phyloP scores from a whole-genome alignment of 2,888 invertebrate genomes.

The Xestia ashworthii region DNA sequence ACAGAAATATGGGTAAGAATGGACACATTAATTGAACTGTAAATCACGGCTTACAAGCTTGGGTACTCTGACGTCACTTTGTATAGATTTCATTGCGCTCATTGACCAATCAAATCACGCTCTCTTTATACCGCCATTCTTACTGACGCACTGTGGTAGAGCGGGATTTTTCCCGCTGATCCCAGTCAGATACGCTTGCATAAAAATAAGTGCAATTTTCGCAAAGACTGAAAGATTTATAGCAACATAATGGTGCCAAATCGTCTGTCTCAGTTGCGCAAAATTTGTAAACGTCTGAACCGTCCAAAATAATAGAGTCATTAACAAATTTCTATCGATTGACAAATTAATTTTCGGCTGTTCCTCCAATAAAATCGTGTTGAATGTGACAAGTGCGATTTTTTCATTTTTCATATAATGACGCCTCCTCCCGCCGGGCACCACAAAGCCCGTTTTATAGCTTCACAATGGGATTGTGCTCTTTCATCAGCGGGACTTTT shows the following conservation, averaged over 20 bases:
- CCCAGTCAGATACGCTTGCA: background rate
- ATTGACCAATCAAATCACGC: slow-evolving; percentile 56
- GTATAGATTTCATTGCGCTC: slow-evolving; percentile 50
- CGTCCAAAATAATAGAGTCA: slow-evolving; percentile 57
- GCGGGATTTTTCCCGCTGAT: background rate
- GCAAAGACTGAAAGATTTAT: slow-evolving; percentile 28
- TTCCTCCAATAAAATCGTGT: slow-evolving; percentile 78
- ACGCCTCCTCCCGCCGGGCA: slow-evolving; percentile 83
- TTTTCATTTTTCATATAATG: slow-evolving; percentile 89
- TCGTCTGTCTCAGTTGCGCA: slow-evolving; percentile 24
- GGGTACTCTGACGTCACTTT: slow-evolving; percentile 32
- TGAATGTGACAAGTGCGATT: slow-evolving; percentile 86
- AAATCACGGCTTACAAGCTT: slow-evolving; percentile 27
- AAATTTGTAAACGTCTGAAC: slow-evolving; percentile 20
- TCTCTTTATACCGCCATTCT: slow-evolving; percentile 47
- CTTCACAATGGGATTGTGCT: slow-evolving; percentile 89
- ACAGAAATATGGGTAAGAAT: slow-evolving; percentile 10
- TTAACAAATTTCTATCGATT: slow-evolving; percentile 65
- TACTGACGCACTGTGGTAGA: slow-evolving; percentile 20
- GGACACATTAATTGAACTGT: slow-evolving; percentile 30
- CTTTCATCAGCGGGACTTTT: slow-evolving; percentile 88
- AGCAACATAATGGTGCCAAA: slow-evolving; percentile 45
- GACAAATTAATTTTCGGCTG: slow-evolving; percentile 72
- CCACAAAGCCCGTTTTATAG: slow-evolving; percentile 88
- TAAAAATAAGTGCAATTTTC: slow-evolving; percentile 34